phyloP scores from a whole-genome alignment of 2,797 vertebrate species.

The Enteromius trimaculatus region DNA sequence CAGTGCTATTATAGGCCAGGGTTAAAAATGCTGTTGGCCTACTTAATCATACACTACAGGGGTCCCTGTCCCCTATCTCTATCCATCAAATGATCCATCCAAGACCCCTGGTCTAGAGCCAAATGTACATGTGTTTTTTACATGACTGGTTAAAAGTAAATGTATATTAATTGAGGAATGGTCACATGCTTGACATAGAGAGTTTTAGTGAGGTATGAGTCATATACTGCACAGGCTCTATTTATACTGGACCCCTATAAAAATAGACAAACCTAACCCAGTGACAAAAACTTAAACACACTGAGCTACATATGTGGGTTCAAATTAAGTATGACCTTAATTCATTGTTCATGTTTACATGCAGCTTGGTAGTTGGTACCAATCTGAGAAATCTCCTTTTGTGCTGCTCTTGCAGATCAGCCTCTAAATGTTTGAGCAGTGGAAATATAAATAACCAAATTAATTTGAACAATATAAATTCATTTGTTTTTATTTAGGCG shows the following conservation, averaged over 20 bases:
- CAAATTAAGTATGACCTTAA: background rate
- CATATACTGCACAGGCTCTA: conserved; percentile 17
- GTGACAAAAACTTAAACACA: conserved; percentile 19
- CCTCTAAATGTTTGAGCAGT: background rate
- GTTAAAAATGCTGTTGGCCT: conserved; percentile 8
- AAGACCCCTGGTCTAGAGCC: conserved; percentile 17
- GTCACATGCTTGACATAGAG: conserved; percentile 27
- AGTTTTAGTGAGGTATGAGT: conserved; percentile 17
- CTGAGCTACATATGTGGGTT: conserved; percentile 25
- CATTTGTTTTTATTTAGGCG: background rate
- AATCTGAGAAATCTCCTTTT: background rate
- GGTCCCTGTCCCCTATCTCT: background rate
- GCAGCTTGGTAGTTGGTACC: background rate
- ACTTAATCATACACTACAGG: background rate
- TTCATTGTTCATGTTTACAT: background rate
- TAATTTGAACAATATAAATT: background rate
- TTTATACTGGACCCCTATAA: conserved; percentile 27
- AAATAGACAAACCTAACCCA: conserved; percentile 35
- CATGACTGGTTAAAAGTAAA: conserved; percentile 47
- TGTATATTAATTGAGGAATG: conserved; percentile 48
- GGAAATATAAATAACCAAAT: background rate
- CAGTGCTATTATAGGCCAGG: background rate
- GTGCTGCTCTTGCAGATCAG: background rate
- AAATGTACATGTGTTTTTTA: conserved; percentile 13
- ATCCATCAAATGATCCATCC: background rate